Conservation (phyloP, 2,888 invertebrate species). For the Campoplex nolae region DNA sequence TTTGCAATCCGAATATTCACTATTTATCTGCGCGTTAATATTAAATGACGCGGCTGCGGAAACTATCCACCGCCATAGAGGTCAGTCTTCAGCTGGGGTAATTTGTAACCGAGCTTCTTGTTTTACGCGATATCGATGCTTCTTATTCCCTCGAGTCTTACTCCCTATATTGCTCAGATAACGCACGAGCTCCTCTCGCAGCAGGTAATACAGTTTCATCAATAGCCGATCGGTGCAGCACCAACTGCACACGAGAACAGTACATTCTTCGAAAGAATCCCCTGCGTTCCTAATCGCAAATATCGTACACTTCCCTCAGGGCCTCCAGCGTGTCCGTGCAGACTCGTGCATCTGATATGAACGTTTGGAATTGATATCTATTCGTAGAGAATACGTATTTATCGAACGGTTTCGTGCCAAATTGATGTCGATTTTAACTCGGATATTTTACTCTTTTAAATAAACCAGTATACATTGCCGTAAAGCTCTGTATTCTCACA, state of each 20-base stretch:
- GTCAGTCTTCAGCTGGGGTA: not conserved
- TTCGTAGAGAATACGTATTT: not conserved
- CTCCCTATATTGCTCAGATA: conserved; percentile 14
- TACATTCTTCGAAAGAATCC: conserved; percentile 27
- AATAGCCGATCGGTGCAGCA: conserved; percentile 18
- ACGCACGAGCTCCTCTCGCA: not conserved
- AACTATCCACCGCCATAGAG: not conserved
- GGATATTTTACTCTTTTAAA: not conserved
- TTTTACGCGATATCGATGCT: not conserved
- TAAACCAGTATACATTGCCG: no score
- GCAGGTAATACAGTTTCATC: conserved; percentile 36
- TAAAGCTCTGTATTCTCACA: no score
- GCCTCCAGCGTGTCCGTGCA: not conserved
- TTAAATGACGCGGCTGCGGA: no score
- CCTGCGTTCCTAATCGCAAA: conserved; percentile 71
- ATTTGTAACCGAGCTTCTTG: conserved; percentile 1
- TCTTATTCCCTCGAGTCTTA: not conserved
- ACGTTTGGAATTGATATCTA: not conserved
- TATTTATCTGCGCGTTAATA: no score
- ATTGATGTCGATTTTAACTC: not conserved
- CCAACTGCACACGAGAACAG: conserved; percentile 10
- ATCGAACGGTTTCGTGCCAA: not conserved
- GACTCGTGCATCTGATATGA: not conserved
- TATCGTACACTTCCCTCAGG: conserved; percentile 32
- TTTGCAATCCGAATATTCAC: not conserved